phyloP scores from a whole-genome alignment of 2,113 vertebrate species.

The Chloropsis cyanopogon region DNA sequence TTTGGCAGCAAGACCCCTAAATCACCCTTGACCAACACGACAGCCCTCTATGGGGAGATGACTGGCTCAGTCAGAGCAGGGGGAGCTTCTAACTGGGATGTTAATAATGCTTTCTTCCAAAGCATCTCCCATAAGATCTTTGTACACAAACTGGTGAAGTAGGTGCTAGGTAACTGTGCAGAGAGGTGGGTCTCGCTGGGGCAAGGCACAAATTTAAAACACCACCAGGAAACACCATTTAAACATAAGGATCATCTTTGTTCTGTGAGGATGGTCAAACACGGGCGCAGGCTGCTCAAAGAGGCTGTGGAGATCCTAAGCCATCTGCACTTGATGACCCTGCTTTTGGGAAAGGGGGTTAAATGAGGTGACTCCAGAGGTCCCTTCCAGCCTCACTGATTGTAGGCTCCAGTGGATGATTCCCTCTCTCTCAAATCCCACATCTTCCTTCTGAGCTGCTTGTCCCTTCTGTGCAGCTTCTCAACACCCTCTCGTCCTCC shows the following conservation, averaged over 20 bases:
- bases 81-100: rapidly evolving
- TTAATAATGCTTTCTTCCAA: background rate
- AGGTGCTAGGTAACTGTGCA: background rate
- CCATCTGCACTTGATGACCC: background rate
- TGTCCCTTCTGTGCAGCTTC: background rate
- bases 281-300: background rate
- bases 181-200: background rate
- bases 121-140: background rate
- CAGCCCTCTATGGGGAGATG: rapidly evolving
- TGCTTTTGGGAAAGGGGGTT: background rate
- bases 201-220: background rate
- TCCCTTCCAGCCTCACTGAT: background rate
- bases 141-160: background rate
- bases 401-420: background rate
- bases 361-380: background rate
- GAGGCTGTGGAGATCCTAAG: background rate
- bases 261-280: background rate
- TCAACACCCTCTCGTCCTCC: background rate
- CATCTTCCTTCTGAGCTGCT: background rate
- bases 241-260: background rate
- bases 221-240: background rate
- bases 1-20: background rate
- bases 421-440: background rate
- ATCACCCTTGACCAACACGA: background rate
- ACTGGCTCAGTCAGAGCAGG: background rate